Evolutionary conservation across 2,888 invertebrate species (phyloP).

Genomic region (Flexamia atlantica): DNA sequence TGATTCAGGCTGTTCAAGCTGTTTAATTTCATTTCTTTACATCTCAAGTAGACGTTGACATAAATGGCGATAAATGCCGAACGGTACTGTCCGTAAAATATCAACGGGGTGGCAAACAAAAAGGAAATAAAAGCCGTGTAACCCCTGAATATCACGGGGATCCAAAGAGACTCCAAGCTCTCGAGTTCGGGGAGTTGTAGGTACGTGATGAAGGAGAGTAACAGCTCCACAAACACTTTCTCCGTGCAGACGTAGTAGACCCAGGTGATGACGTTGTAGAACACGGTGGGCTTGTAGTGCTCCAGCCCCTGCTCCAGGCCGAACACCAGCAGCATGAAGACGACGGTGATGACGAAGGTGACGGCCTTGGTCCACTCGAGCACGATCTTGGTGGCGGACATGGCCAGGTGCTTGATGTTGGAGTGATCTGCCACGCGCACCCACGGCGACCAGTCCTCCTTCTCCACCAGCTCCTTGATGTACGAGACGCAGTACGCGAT

Average conservation of each 20-base stretch:
- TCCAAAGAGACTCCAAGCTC: slow-evolving; percentile 84
- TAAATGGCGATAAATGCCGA: slow-evolving; percentile 80
- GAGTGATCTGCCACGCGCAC: slow-evolving; percentile 85
- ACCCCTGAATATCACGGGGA: slow-evolving; percentile 81
- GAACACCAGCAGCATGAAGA: slow-evolving; percentile 85
- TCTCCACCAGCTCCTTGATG: slow-evolving; percentile 84
- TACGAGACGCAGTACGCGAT: slow-evolving; percentile 87
- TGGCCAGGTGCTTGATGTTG: slow-evolving; percentile 86
- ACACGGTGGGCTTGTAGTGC: slow-evolving; percentile 83
- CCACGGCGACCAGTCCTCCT: slow-evolving; percentile 88
- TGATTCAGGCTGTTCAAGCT: slow-evolving; percentile 75
- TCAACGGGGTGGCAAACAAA: slow-evolving; percentile 77
- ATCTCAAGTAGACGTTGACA: slow-evolving; percentile 81
- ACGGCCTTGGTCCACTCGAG: slow-evolving; percentile 90
- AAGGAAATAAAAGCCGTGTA: slow-evolving; percentile 79
- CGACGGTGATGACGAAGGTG: slow-evolving; percentile 87
- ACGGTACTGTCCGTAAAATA: slow-evolving; percentile 79
- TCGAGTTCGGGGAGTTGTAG: slow-evolving; percentile 82
- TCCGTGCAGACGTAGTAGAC: slow-evolving; percentile 85
- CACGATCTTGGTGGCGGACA: slow-evolving; percentile 89
- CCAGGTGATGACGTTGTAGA: slow-evolving; percentile 83
- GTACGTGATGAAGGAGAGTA: slow-evolving; percentile 79
- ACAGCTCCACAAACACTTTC: slow-evolving; percentile 83
- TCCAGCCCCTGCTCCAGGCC: slow-evolving; percentile 87
- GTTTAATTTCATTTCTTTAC: slow-evolving; percentile 78